Evolutionary conservation across 2,113 vertebrate species (phyloP), one percentile per base, ranked within the genome.

Genomic region (Cricetomys ansorgei): DNA sequence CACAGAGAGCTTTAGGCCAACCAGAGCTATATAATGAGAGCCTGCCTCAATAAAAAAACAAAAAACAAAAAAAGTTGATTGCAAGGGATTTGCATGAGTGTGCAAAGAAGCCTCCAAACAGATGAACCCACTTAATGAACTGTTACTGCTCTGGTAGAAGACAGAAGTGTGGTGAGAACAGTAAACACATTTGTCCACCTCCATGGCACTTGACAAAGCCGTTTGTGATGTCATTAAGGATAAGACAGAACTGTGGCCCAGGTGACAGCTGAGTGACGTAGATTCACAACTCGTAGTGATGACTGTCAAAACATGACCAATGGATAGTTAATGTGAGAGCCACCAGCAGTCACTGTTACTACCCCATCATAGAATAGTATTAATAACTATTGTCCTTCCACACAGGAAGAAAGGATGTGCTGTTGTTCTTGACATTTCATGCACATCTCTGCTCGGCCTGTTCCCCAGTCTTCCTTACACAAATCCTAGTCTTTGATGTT

Each of bases 401-500:
- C 55, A 85, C 48, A 77, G 31, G 90, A 65, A 69, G 73, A 73
- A 94, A 81, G 45, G 43, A 72, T 95, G 5, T 69, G 89, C 73
- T 87, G 53, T 80, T 81, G 43, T 92, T 89, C 87, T 94, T 97
- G 83, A 92, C n/a, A 93, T 96, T 94, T 92, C 91, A 89, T 80
- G n/a, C 87, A 91, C 3, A 1, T 93, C 48, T 94, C 88, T 64
- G 55, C 65, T 40, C 31, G 53, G 48, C 23, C 77, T 75, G 69
- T 57, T 75, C 73, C 88, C 86, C 53, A 92, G 15, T 73, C 67
- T 87, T 92, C 86, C 48, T 91, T 45, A 96, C 43, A 69, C n/a
- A 10, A 93, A 87, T 3, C 86, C 69, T 92, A 69, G 75, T 50
- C 84, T 59, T 59, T 69, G 19, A 72, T 88, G 94, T 62, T 95